Percentiles rank a stretch among this genome's conserved stretches.
Evolutionary conservation across 2,797 vertebrate genomes (phyloP).

Genomic region (Nyctalus aviator): DNA sequence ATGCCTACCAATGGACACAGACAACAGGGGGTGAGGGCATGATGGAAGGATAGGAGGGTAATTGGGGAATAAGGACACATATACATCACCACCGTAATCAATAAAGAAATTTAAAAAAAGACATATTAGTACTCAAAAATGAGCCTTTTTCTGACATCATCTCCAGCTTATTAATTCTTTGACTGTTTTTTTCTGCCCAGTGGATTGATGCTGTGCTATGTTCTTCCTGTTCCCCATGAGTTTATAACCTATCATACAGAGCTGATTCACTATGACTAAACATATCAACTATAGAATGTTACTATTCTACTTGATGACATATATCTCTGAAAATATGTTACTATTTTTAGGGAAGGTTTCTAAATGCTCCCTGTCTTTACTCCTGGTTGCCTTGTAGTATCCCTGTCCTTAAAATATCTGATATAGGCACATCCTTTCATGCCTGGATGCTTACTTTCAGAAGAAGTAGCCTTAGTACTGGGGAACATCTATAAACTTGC

Average conservation of each 20-base stretch:
- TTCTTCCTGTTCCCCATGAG: not conserved
- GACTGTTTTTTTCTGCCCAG: not conserved
- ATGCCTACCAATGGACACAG: no score
- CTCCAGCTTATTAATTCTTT: not conserved
- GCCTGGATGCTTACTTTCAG: not conserved
- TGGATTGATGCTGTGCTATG: not conserved
- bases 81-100: no score
- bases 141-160: not conserved
- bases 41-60: no score
- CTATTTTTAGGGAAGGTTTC: not conserved
- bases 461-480: not conserved
- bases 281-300: not conserved
- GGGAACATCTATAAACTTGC: not conserved
- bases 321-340: not conserved
- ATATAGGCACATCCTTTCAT: not conserved
- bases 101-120: not conserved
- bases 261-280: not conserved
- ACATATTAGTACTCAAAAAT: not conserved
- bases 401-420: not conserved
- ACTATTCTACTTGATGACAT: not conserved
- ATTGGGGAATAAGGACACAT: no score
- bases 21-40: no score
- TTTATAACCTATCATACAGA: not conserved
- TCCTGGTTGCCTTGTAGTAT: not conserved
- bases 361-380: not conserved